phyloP scores from a whole-genome alignment of 1,140 invertebrate species.

The Drosophila truncata region DNA sequence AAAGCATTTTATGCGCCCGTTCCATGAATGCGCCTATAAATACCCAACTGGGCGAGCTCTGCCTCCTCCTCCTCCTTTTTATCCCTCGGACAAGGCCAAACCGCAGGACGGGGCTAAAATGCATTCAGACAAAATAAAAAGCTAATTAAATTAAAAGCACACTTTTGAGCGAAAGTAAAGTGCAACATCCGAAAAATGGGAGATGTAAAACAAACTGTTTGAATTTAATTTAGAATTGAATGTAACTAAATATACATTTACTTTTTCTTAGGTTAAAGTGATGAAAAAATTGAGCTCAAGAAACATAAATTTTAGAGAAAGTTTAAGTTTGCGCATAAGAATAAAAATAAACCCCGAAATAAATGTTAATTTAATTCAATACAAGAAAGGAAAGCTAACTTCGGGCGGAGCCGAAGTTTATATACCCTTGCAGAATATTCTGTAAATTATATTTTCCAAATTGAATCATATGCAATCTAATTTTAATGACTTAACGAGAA shows the following conservation, averaged over 20 bases:
- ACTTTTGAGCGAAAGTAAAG: conserved; percentile 28
- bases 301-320: background rate
- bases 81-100: conserved; percentile 26
- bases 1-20: conserved; percentile 40
- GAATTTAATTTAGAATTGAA: conserved; percentile 7
- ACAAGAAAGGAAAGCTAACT: too few species aligned
- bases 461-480: too few species aligned
- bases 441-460: too few species aligned
- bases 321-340: too few species aligned
- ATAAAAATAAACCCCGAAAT: background rate
- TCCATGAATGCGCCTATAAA: conserved; percentile 41
- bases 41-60: conserved; percentile 32
- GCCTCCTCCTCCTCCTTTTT: background rate
- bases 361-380: background rate
- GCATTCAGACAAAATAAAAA: conserved; percentile 50
- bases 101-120: conserved; percentile 17
- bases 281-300: background rate
- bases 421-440: too few species aligned
- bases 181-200: conserved; percentile 2
- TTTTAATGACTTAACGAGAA: too few species aligned
- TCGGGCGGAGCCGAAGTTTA: too few species aligned
- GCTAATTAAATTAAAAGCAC: conserved; percentile 52
- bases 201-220: conserved; percentile 4
- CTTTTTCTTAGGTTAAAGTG: too few species aligned
- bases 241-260: conserved; percentile 10